These are phyloP conservation scores for Rutilus rutilus DNA, from an alignment of 2,113 vertebrate species.

Conservation along the genomic window DNA sequence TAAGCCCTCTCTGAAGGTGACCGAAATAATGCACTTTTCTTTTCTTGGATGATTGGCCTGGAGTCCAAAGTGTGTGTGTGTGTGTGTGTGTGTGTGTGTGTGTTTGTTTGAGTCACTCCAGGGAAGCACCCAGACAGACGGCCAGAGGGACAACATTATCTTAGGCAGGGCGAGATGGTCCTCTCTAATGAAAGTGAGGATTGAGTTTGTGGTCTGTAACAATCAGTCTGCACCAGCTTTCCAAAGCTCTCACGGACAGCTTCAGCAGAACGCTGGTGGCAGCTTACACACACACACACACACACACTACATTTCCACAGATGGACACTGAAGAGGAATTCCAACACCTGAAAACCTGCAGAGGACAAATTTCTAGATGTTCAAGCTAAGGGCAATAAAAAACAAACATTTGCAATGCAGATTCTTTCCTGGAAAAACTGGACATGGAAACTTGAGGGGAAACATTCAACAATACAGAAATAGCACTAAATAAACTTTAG, in stretches of 20 bases:
- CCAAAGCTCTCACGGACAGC: not conserved
- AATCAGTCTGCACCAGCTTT: constrained; percentile 23
- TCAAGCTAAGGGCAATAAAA: not conserved
- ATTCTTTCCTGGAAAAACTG: not conserved
- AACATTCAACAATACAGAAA: not conserved
- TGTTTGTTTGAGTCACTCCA: not conserved
- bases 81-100: constrained; percentile 2
- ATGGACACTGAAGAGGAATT: not conserved
- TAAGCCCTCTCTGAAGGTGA: constrained; percentile 18
- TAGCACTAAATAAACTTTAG: not conserved
- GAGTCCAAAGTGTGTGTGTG: constrained; percentile 3
- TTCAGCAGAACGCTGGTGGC: not conserved
- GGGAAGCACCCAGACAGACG: not conserved
- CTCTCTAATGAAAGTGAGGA: constrained; percentile 36
- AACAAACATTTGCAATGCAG: no score
- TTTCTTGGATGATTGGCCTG: constrained; percentile 8
- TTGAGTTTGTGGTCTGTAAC: constrained; percentile 22
- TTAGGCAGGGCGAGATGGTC: constrained; percentile 20
- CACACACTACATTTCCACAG: not conserved
- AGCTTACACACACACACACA: not conserved
- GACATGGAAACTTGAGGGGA: not conserved
- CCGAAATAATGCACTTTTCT: constrained; percentile 7
- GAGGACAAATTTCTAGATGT: not conserved
- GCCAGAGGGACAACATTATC: constrained; percentile 17
- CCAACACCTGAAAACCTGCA: not conserved